Base-by-base conservation (phyloP, 2,797 vertebrate species). In the Cyprinella venusta region DNA sequence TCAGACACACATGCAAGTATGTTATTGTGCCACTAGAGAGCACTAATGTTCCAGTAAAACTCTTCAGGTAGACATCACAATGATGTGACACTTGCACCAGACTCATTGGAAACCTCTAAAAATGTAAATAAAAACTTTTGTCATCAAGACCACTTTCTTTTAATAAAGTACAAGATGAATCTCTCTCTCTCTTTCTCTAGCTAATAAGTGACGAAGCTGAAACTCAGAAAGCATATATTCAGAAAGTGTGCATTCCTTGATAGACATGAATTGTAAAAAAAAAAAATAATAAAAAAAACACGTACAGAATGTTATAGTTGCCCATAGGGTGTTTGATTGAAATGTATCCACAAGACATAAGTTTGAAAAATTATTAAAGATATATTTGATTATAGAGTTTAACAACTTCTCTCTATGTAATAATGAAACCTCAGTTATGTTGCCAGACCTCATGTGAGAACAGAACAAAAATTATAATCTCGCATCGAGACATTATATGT, bases 11-110 rank as follows among this genome's bases (percentile, higher is more conserved):
- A 36, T 52, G 45, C 61, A 36, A 65, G 4, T 71, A 33, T 36
- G 36, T 42, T 70, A 16, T 75, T 75, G 8, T 59, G 26, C 70
- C 86, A 87, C 86, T 74, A 85, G 86, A 68, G 80, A 16, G 54
- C 64, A 79, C 42, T 82, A 15, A 54, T 80, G 76, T 59, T 76
- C 2, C 36, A 79, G 6, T 79, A 12, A 75, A 24, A 54, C 65
- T 54, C 4, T 38, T 79, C 26, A 38, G 21, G n/a, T 19, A 10
- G 6, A 70, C 48, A 38, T 21, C 10, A 70, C 19, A 16, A 68
- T 19, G 48, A 15, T 2, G 5, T 33, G 16, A 56, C 42, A 69
- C 33, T 19, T 38, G 16, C 45, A n/a, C 68, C 40, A 67, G 26
- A 52, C 12, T 26, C 8, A 64, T 30, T 67, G 8, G 9, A 56